Evolutionary conservation across 2,797 vertebrate species (phyloP).

Genomic region (Anguilla pacifica): DNA sequence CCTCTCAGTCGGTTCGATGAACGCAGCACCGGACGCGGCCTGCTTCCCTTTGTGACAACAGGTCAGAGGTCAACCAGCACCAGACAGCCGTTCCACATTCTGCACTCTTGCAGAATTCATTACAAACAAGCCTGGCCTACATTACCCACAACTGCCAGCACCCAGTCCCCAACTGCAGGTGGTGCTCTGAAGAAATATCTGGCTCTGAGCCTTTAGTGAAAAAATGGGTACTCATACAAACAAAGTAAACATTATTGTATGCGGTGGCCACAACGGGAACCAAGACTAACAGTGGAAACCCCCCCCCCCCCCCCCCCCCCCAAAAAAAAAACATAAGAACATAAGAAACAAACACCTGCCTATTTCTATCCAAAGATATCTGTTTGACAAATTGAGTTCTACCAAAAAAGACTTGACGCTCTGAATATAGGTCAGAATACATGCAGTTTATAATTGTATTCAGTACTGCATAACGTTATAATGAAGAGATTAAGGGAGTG

Average conservation of each 20-base stretch:
- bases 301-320: no score
- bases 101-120: slow-evolving; percentile 42
- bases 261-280: neutral
- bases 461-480: neutral
- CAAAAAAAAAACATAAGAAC: neutral
- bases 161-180: neutral
- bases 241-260: neutral
- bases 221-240: neutral
- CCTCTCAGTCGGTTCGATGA: neutral
- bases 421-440: neutral
- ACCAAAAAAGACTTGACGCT: neutral
- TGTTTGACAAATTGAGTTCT: neutral
- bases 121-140: slow-evolving; percentile 28
- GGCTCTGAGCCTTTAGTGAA: neutral
- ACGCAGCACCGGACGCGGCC: neutral
- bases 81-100: neutral
- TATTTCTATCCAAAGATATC: neutral
- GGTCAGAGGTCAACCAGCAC: neutral
- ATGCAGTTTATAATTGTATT: neutral
- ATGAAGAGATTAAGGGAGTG: neutral
- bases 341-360: neutral
- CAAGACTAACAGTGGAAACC: neutral
- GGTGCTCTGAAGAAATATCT: slow-evolving; percentile 4
- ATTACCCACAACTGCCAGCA: slow-evolving; percentile 33
- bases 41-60: neutral